Conservation (phyloP, 1,140 invertebrate species). For the Diachasma alloeum region DNA sequence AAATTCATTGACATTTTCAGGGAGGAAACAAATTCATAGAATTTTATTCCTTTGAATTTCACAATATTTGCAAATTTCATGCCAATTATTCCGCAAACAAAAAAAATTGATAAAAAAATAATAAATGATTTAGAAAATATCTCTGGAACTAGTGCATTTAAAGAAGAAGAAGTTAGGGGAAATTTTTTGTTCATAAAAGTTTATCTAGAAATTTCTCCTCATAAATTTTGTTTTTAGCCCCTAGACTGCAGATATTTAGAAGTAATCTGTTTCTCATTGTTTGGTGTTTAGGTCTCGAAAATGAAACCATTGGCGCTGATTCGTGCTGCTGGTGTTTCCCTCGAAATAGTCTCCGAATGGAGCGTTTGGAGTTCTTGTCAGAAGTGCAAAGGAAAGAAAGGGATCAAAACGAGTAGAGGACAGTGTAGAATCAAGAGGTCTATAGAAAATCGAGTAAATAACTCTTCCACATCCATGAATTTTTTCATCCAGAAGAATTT, state of each 20-base stretch:
- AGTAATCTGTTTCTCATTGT: no score
- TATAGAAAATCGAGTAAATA: neutral
- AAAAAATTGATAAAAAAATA: no score
- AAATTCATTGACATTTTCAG: neutral
- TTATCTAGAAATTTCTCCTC: no score
- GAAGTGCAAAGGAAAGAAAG: conserved; percentile 46
- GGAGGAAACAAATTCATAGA: no score
- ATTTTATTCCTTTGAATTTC: neutral
- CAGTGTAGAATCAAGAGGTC: conserved; percentile 52
- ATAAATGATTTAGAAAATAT: neutral
- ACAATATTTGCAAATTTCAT: neutral
- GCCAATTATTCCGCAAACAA: no score
- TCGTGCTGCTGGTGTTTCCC: conserved; percentile 47
- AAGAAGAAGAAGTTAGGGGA: no score
- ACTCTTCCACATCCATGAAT: no score
- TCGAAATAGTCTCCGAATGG: conserved; percentile 56
- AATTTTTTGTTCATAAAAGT: no score
- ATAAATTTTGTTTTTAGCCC: no score
- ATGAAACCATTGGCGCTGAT: conserved; percentile 49
- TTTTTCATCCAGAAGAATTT: no score
- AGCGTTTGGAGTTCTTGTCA: conserved; percentile 51
- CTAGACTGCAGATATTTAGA: no score
- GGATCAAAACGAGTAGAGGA: conserved; percentile 43
- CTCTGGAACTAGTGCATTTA: neutral
- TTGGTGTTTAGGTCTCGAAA: conserved; percentile 45